Evolutionary conservation across 2,888 invertebrate species (phyloP).

Genomic region (Ptychoptera contaminata): DNA sequence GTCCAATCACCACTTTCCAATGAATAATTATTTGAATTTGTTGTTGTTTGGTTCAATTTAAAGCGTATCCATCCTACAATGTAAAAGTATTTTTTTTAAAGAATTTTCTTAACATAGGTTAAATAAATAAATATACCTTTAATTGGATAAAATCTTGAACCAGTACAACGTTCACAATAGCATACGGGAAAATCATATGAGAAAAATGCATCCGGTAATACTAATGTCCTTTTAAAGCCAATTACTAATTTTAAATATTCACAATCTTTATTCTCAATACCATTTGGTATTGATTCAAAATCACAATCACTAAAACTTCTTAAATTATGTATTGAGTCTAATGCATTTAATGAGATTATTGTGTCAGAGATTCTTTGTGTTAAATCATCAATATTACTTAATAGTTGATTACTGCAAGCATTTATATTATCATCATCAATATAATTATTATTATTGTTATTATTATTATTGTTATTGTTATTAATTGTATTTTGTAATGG

Average conservation of each 20-base stretch:
- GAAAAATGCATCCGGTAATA: slow-evolving; percentile 29
- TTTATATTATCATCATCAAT: background rate
- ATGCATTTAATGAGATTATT: slow-evolving; percentile 12
- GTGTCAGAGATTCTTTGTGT: slow-evolving; percentile 13
- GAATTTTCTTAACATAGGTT: background rate
- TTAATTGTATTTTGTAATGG: background rate
- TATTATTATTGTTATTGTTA: no score
- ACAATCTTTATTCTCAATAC: slow-evolving; percentile 26
- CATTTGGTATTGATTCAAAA: slow-evolving; percentile 19
- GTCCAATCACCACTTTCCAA: slow-evolving; percentile 22
- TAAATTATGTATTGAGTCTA: slow-evolving; percentile 14
- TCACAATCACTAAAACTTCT: slow-evolving; percentile 5
- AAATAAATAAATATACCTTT: background rate
- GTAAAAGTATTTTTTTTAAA: background rate
- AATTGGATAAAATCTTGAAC: slow-evolving; percentile 1
- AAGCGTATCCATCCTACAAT: slow-evolving; percentile 27
- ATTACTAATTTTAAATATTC: slow-evolving; percentile 28
- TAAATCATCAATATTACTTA: slow-evolving; percentile 11
- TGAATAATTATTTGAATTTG: slow-evolving; percentile 18
- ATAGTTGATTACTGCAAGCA: background rate
- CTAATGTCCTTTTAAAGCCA: slow-evolving; percentile 26
- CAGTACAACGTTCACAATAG: slow-evolving; percentile 18
- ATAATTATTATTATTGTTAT: no score
- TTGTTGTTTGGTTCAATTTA: slow-evolving; percentile 27
- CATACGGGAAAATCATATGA: slow-evolving; percentile 22